Percentiles rank a stretch among this genome's conserved stretches.
Evolutionary conservation across 1,140 invertebrate genomes (phyloP).

Genomic region (Drosophila auraria): DNA sequence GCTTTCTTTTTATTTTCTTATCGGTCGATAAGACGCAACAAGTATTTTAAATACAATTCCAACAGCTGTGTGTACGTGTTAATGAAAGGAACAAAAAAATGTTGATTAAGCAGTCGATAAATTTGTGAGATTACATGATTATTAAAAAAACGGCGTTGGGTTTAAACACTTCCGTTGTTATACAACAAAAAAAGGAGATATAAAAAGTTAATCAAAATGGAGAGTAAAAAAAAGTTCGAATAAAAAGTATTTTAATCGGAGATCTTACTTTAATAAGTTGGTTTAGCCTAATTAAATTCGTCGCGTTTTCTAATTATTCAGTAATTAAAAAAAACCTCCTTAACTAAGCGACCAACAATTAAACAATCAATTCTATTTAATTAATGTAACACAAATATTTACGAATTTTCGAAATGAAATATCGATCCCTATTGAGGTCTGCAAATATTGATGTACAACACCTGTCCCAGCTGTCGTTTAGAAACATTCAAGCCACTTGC

Average conservation of each 20-base stretch:
- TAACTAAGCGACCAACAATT: no score
- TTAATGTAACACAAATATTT: conserved; percentile 16
- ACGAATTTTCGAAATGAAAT: conserved; percentile 2
- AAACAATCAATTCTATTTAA: conserved; percentile 3
- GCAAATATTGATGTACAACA: conserved; percentile 20
- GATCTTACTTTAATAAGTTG: neutral
- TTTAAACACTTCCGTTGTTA: conserved; percentile 19
- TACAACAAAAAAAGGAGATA: conserved; percentile 6
- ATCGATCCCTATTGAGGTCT: conserved; percentile 10
- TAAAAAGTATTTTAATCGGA: neutral
- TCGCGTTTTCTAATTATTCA: no score
- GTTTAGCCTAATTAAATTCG: neutral
- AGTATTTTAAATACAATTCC: conserved; percentile 27
- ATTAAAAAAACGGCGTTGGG: neutral
- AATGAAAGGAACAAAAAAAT: conserved; percentile 31
- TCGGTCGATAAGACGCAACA: conserved; percentile 48
- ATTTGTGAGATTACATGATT: conserved; percentile 25
- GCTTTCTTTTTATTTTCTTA: conserved; percentile 55
- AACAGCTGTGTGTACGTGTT: conserved; percentile 54
- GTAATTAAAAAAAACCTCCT: no score
- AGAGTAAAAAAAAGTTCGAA: neutral
- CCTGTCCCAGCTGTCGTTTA: conserved; percentile 22
- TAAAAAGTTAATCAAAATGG: neutral
- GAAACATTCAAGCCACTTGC: conserved; percentile 5
- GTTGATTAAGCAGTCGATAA: conserved; percentile 42